phyloP scores from a whole-genome alignment of 92 coral and sea anemone genomes.

The Paramuricea clavata region DNA sequence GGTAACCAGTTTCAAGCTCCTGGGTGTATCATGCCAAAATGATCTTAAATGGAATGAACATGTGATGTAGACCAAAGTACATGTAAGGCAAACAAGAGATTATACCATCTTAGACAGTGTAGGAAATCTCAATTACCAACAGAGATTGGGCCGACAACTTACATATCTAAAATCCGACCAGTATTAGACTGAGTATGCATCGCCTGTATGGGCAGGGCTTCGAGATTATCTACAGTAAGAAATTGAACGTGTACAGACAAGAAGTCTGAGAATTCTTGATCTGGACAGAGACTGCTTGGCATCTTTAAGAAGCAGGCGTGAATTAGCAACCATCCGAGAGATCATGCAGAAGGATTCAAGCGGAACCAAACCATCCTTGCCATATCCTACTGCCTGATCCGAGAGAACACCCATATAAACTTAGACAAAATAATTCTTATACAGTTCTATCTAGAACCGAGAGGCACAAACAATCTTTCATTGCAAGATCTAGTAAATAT shows the following conservation, averaged over 20 bases:
- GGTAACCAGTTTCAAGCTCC: slow-evolving; percentile 53
- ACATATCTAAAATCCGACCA: slow-evolving; percentile 52
- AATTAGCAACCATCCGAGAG: too few species aligned
- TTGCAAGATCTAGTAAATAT: too few species aligned
- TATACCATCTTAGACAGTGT: slow-evolving; percentile 52
- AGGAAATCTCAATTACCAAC: slow-evolving; percentile 48
- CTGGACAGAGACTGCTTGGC: not conserved
- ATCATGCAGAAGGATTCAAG: too few species aligned
- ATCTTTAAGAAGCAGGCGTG: too few species aligned
- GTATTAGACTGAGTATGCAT: slow-evolving; percentile 59
- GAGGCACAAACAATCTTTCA: too few species aligned
- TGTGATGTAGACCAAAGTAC: slow-evolving; percentile 50
- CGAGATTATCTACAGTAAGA: slow-evolving; percentile 17
- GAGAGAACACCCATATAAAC: not conserved
- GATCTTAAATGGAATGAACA: slow-evolving; percentile 58
- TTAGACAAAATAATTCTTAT: too few species aligned
- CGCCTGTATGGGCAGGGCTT: slow-evolving; percentile 60
- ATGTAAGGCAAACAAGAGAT: too few species aligned
- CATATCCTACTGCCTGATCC: not conserved
- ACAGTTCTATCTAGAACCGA: too few species aligned
- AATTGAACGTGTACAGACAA: slow-evolving; percentile 21
- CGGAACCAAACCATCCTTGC: not conserved
- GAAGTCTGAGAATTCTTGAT: slow-evolving; percentile 7
- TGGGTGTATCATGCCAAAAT: slow-evolving; percentile 60
- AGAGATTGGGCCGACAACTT: slow-evolving; percentile 58